Percentiles rank a stretch among this genome's conserved stretches.
Evolutionary conservation across 2,888 invertebrate genomes (phyloP).

Genomic region (Polylopha cassiicola): DNA sequence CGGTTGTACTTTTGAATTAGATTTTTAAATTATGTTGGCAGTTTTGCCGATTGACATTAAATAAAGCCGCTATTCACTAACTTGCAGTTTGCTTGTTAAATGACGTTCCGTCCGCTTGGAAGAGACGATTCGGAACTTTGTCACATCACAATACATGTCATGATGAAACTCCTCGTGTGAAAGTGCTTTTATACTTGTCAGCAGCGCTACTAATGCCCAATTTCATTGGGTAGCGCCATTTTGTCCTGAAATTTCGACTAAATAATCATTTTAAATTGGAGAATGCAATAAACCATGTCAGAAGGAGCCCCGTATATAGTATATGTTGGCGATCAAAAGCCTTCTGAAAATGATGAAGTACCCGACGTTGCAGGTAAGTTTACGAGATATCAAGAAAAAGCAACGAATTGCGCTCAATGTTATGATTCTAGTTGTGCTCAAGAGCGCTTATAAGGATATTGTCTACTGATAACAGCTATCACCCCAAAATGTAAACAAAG

Average conservation of each 20-base stretch:
- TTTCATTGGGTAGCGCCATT: constrained; percentile 7
- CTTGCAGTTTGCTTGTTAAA: background rate
- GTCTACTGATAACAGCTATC: no score
- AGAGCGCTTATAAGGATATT: no score
- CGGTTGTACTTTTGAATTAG: constrained; percentile 15
- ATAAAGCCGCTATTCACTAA: background rate
- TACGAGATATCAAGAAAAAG: background rate
- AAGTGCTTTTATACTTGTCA: no score
- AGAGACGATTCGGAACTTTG: no score
- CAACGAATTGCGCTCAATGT: no score
- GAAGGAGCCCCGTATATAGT: constrained; percentile 7
- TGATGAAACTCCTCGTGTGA: no score
- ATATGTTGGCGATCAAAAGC: constrained; percentile 2
- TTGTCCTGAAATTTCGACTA: constrained; percentile 1
- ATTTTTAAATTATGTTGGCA: constrained; percentile 6
- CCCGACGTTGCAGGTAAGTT: constrained; percentile 4
- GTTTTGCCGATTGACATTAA: constrained; percentile 7
- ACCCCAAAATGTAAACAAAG: no score
- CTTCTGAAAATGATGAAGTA: background rate
- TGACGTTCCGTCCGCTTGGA: no score
- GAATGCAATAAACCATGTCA: constrained; percentile 11
- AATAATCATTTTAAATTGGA: no score
- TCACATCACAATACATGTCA: no score
- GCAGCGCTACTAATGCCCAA: background rate
- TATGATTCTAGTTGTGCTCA: no score